These are phyloP conservation scores for Mylabris phalerata DNA, from an alignment of 1,140 invertebrate genomes.

Conservation along the genomic window DNA sequence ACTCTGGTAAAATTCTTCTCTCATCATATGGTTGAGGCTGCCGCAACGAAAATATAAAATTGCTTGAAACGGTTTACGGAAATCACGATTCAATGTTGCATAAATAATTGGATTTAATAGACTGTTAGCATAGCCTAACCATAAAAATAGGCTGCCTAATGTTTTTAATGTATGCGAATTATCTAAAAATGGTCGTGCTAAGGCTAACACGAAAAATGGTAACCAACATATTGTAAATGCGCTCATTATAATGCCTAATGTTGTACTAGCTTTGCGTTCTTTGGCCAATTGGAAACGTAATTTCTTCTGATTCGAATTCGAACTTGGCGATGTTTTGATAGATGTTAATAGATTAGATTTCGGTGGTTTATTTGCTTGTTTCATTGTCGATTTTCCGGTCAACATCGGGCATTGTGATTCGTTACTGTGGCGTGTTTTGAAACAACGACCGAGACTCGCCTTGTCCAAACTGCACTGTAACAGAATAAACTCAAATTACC, in stretches of 20 bases:
- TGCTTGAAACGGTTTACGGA: slow-evolving; percentile 86
- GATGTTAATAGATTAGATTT: slow-evolving; percentile 27
- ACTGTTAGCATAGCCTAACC: slow-evolving; percentile 92
- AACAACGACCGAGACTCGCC: slow-evolving; percentile 53
- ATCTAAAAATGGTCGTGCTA: slow-evolving; percentile 78
- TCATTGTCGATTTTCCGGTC: slow-evolving; percentile 36
- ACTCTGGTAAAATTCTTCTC: slow-evolving; percentile 86
- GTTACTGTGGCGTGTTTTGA: slow-evolving; percentile 58
- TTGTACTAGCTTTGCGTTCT: slow-evolving; percentile 91
- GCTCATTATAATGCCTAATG: slow-evolving; percentile 95
- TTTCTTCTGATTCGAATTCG: slow-evolving; percentile 59
- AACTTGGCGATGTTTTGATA: slow-evolving; percentile 44
- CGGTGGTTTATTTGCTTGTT: slow-evolving; percentile 37
- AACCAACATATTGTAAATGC: slow-evolving; percentile 96
- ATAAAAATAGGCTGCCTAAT: slow-evolving; percentile 70
- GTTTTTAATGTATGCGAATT: slow-evolving; percentile 58
- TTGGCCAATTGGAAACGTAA: slow-evolving; percentile 75
- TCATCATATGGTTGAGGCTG: slow-evolving; percentile 83
- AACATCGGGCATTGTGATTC: slow-evolving; percentile 70
- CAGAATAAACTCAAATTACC: slow-evolving; percentile 28
- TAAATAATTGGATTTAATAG: slow-evolving; percentile 91
- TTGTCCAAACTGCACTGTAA: slow-evolving; percentile 61
- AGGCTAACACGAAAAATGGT: slow-evolving; percentile 90
- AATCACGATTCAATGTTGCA: slow-evolving; percentile 85
- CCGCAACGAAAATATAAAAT: slow-evolving; percentile 83